Evolutionary conservation across 2,113 vertebrate species (phyloP), one percentile per base, ranked within the genome.

Genomic region (Pleuronectes platessa): DNA sequence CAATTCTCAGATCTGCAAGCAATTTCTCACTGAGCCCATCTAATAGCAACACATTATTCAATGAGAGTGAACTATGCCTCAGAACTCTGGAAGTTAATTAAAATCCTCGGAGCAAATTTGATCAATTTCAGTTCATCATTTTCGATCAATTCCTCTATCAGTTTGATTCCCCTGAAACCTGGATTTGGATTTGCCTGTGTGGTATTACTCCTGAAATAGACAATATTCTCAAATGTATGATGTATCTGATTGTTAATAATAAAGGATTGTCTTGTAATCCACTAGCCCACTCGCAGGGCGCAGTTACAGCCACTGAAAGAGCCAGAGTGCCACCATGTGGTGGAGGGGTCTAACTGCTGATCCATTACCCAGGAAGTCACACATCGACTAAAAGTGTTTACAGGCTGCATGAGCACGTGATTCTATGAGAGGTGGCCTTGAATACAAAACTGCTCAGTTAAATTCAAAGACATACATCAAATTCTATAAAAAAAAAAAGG

Each of bases 281-380:
- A 21, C 45, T 55, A 1, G 40, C 66, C 15, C 26, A 26, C 56
- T 69, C 6, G n/a, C 12, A 3, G 21, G 18, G 8, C 0, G 58
- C 12, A 11, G 23, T 6, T 0, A 0, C n/a, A 11, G 72, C 6
- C 31, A 84, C 4, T 58, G 71, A 65, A 81, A 90, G 90, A 89
- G 59, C 76, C 65, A 80, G 53, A 91, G 81, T 89, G 90, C 79
- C 88, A 89, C 79, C 91, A 78, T 87, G 90, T 92, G 92, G 89
- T 24, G 5, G 54, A 35, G 4, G 1, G 14, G 0, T 11, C 1
- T 7, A 45, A 71, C 31, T 88, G 79, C 87, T 88, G 11, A 1
- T 21, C 10, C n/a, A 20, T 31, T 20, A 7, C 8, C 23, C 7
- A 37, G 54, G 12, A 60, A 14, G 40, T 42, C 23, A n/a, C 18